Conservation (phyloP, 2,797 vertebrate species). For the Macropus fuliginosus region DNA sequence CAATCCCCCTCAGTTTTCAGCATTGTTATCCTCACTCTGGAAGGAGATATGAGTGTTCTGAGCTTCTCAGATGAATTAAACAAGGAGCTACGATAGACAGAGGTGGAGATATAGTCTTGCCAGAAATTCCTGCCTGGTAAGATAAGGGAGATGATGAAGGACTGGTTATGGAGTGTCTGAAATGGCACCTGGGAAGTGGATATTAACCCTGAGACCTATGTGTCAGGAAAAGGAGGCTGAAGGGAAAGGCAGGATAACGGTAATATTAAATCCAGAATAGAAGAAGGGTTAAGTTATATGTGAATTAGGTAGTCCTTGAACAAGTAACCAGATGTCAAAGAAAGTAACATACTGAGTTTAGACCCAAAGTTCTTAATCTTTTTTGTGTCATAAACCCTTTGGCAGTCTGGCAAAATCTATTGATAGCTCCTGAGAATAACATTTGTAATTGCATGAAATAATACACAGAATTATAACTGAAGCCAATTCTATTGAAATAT, state of each 20-base stretch:
- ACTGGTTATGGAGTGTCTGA: not conserved
- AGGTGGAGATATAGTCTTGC: not conserved
- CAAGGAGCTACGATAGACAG: not conserved
- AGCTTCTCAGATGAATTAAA: not conserved
- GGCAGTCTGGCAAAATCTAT: not conserved
- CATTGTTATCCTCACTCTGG: not conserved
- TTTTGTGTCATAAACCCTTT: not conserved
- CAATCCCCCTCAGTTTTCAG: not conserved
- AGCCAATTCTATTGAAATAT: not conserved
- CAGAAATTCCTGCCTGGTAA: not conserved
- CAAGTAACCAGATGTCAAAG: not conserved
- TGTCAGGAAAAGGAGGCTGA: constrained; percentile 4
- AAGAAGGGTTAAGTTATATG: not conserved
- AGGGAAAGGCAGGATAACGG: not conserved
- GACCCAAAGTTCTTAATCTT: not conserved
- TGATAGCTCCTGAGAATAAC: not conserved
- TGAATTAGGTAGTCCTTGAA: not conserved
- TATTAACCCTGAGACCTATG: not conserved
- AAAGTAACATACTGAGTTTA: not conserved
- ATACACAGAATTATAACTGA: not conserved
- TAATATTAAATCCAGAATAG: not conserved
- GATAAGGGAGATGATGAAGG: not conserved
- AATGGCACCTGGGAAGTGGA: not conserved
- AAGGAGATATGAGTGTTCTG: not conserved
- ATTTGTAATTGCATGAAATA: not conserved